These are phyloP conservation scores for Clivina fossor DNA, from an alignment of 2,888 invertebrate genomes.

Conservation along the genomic window DNA sequence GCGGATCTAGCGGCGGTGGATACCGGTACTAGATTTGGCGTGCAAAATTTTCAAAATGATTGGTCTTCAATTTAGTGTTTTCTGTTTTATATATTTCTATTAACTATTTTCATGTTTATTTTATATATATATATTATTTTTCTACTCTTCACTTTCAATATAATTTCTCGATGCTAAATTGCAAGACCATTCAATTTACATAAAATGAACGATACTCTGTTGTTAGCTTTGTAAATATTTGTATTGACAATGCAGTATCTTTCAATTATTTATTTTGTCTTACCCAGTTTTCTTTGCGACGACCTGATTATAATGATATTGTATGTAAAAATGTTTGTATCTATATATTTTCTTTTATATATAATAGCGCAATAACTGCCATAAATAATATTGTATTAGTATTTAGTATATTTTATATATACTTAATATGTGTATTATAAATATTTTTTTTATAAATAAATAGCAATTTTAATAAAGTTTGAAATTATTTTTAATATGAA, in stretches of 20 bases:
- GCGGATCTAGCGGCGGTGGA: slow-evolving; percentile 51
- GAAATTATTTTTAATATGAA: neutral
- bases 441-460: slow-evolving; percentile 29
- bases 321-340: slow-evolving; percentile 10
- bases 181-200: too few relatives aligned
- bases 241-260: slow-evolving; percentile 19
- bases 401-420: slow-evolving; percentile 17
- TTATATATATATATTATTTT: too few relatives aligned
- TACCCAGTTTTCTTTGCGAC: slow-evolving; percentile 18
- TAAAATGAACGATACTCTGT: too few relatives aligned
- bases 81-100: too few relatives aligned
- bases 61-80: too few relatives aligned
- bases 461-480: slow-evolving; percentile 20
- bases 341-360: neutral
- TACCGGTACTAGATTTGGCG: slow-evolving; percentile 49
- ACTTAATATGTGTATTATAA: slow-evolving; percentile 27
- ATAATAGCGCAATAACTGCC: slow-evolving; percentile 29
- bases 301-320: slow-evolving; percentile 6
- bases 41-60: too few relatives aligned
- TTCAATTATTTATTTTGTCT: slow-evolving; percentile 15
- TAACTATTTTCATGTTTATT: too few relatives aligned
- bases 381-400: slow-evolving; percentile 19
- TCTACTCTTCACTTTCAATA: too few relatives aligned
- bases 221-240: too few relatives aligned
- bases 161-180: too few relatives aligned